phyloP scores from a whole-genome alignment of 2,797 vertebrate species.

The Pangasius macronema region DNA sequence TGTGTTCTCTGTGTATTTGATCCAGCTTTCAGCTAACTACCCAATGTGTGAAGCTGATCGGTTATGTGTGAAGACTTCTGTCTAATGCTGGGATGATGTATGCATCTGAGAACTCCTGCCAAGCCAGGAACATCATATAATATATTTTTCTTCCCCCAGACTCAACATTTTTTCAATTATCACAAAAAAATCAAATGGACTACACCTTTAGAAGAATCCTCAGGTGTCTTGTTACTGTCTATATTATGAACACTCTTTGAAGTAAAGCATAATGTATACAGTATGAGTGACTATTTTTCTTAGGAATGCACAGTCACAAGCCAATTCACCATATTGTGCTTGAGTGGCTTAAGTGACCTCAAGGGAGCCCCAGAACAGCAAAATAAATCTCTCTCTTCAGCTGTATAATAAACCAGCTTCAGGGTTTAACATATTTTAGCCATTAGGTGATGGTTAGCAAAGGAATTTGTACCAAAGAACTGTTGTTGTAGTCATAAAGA shows the following conservation, averaged over 20 bases:
- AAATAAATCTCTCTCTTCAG: neutral
- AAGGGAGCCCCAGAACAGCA: neutral
- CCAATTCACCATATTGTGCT: neutral
- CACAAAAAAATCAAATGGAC: neutral
- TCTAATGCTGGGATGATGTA: neutral
- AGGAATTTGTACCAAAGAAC: neutral
- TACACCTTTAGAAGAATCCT: neutral
- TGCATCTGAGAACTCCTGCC: neutral
- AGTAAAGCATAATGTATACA: neutral
- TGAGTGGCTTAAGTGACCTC: neutral
- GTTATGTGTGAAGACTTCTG: neutral
- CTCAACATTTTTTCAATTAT: neutral
- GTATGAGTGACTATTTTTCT: neutral
- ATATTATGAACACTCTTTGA: neutral
- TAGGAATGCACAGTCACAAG: neutral
- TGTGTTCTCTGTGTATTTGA: neutral
- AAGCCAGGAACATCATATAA: neutral
- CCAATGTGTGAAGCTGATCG: neutral
- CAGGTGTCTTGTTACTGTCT: neutral
- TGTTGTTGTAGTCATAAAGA: neutral
- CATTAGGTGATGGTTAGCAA: neutral
- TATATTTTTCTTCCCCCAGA: neutral
- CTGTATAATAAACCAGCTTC: neutral
- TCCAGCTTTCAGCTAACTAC: neutral
- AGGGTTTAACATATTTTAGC: neutral